A percentile compares a stretch with the other conserved stretches of the same genome.
These are phyloP conservation scores for Brenthis ino DNA, from an alignment of 2,888 invertebrate species.

Conservation along the genomic window DNA sequence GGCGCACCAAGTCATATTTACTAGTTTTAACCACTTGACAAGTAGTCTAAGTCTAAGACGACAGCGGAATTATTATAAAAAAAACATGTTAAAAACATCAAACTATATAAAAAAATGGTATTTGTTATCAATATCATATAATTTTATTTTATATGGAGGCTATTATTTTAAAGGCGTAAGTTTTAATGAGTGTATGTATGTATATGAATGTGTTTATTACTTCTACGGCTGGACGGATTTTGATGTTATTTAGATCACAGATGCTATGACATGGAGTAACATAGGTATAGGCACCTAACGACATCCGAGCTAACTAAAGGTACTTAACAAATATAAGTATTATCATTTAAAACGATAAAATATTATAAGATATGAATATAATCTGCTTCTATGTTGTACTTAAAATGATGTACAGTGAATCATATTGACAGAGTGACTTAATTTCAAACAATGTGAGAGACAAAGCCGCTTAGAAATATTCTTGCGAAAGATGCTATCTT, in stretches of 20 bases:
- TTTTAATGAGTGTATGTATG: too few relatives aligned
- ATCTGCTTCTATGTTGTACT: neutral
- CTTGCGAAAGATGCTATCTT: neutral
- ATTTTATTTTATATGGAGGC: too few relatives aligned
- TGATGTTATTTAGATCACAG: too few relatives aligned
- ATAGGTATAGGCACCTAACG: neutral
- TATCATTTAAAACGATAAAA: too few relatives aligned
- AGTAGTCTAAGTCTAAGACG: conserved; percentile 47
- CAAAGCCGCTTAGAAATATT: neutral
- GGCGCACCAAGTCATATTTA: conserved; percentile 60
- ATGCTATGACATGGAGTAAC: too few relatives aligned
- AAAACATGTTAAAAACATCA: neutral
- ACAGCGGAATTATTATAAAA: conserved; percentile 5
- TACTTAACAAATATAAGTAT: too few relatives aligned
- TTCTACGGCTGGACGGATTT: too few relatives aligned
- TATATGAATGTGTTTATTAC: too few relatives aligned
- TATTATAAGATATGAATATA: neutral
- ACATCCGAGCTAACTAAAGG: too few relatives aligned
- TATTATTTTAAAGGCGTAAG: too few relatives aligned
- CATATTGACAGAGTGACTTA: neutral
- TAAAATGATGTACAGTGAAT: conserved; percentile 13
- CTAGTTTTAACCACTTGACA: conserved; percentile 63
- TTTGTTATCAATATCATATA: too few relatives aligned
- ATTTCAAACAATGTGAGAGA: conserved; percentile 4
- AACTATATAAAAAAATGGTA: neutral